Percentiles rank a stretch among this genome's conserved stretches.
These are phyloP conservation scores for Rostratula benghalensis DNA, from an alignment of 2,113 vertebrate species.

Conservation along the genomic window DNA sequence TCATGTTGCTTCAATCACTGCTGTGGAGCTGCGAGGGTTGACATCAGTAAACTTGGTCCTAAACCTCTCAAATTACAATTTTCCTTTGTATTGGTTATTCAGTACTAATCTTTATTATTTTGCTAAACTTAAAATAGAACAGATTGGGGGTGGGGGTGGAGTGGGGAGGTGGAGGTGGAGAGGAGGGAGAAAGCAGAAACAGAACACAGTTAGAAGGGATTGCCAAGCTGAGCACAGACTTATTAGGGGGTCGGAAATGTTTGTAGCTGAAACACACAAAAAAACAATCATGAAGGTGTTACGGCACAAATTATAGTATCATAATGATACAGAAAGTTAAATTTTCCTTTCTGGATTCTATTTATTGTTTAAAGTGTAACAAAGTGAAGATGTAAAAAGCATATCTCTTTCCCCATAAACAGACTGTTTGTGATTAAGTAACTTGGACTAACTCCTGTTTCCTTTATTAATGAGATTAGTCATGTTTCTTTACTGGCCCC, in stretches of 20 bases:
- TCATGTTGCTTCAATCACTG: neutral
- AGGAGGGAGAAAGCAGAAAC: neutral
- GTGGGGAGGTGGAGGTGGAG: too few species aligned
- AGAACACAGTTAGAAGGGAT: neutral
- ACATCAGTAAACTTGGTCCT: neutral
- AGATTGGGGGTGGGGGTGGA: neutral
- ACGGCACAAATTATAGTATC: neutral
- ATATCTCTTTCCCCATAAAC: neutral
- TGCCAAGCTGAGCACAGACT: neutral
- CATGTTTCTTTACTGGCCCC: constrained; percentile 15
- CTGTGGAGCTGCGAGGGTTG: neutral
- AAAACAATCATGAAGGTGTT: neutral
- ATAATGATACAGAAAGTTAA: neutral
- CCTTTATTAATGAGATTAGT: constrained; percentile 15
- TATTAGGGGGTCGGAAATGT: neutral
- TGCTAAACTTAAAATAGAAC: neutral
- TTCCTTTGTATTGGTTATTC: neutral
- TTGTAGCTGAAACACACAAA: neutral
- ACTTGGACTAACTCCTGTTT: constrained; percentile 5
- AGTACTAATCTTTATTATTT: neutral
- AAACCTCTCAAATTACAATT: neutral
- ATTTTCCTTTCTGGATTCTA: neutral
- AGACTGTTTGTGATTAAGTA: neutral
- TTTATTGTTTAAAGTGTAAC: neutral
- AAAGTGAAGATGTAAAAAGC: neutral